Percentiles rank a stretch among this genome's conserved stretches.
phyloP scores from a whole-genome alignment of 2,888 invertebrate genomes.

The Tinea trinotella region DNA sequence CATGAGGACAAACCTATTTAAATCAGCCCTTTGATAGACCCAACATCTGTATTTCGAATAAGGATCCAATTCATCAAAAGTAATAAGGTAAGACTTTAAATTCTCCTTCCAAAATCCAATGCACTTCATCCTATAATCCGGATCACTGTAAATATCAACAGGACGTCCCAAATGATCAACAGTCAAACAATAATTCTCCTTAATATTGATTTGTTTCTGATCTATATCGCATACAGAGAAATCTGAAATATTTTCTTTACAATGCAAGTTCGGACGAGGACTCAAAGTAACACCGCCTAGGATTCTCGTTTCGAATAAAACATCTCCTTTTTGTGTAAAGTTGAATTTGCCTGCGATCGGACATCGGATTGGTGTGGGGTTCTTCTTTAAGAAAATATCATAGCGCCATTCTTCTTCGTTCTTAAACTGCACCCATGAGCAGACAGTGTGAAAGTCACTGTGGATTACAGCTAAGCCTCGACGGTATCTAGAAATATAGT shows the following conservation, averaged over 20 bases:
- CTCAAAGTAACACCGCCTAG: conserved; percentile 95
- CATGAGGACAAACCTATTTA: conserved; percentile 84
- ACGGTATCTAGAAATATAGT: conserved; percentile 52
- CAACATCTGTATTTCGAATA: conserved; percentile 97
- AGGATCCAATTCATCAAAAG: conserved; percentile 96
- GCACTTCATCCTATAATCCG: conserved; percentile 97
- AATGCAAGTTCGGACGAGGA: conserved; percentile 93
- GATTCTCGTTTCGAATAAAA: conserved; percentile 92
- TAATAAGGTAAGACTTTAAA: conserved; percentile 94
- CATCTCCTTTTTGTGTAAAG: conserved; percentile 93
- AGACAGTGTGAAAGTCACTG: conserved; percentile 92
- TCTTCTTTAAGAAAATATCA: conserved; percentile 86
- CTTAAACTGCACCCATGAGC: conserved; percentile 94
- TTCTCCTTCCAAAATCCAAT: conserved; percentile 99
- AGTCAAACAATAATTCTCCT: conserved; percentile 96
- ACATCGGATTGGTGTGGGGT: conserved; percentile 93
- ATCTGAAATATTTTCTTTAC: conserved; percentile 94
- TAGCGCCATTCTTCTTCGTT: conserved; percentile 90
- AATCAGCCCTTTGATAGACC: conserved; percentile 96
- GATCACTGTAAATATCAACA: conserved; percentile 95
- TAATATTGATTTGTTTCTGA: conserved; percentile 93
- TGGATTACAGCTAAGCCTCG: conserved; percentile 91
- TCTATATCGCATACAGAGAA: conserved; percentile 96
- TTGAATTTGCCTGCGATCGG: conserved; percentile 97
- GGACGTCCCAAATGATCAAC: conserved; percentile 96